Evolutionary conservation across 1,140 invertebrate species (phyloP), one percentile per base, ranked within the genome.

Genomic region (Achatina immaculata): DNA sequence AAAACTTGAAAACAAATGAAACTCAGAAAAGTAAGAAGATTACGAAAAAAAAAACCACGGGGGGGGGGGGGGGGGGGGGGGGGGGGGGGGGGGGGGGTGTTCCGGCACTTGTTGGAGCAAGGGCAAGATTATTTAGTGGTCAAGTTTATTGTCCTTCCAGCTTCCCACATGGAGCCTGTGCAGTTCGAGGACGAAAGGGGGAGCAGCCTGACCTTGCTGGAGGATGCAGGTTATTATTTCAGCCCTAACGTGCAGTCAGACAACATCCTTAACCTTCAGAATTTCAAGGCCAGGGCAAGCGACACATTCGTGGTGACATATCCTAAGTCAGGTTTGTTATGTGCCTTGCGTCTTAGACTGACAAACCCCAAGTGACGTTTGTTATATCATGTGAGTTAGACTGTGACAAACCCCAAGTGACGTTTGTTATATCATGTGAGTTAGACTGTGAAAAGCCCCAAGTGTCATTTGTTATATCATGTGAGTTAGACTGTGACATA

Each of bases 101-200:
- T 24, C 24, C 24, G 48, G 24, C 48, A 51, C 48, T 24, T 51
- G 11, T 24, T 14, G 48, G 11, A 14, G 11, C 48, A 11, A 24
- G 24, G 24, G 24, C 48, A 11, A 51, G 48, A 51, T 24, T 24
- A 51, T 11, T 51, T 24, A 11, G 11, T 24, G 24, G 11, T 14
- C 11, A 51, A 11, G 48, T 14, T 51, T 11, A 51, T 24, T 51
- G 11, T 51, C 24, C 24, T 14, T 24, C 24, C 48, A 51, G 24
- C 24, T 14, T 51, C 11, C 48, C 11, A 24, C 11, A 76, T 76
- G 74, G 74, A 76, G 74, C 55, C 74, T 11, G n/a, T 76, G 16
- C 55, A 76, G 31, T 21, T 76, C n/a, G 51, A 76, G 74, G 74
- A 76, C 34, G 74, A 76, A 24, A 62, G 74, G 34, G 74, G 74